These are phyloP conservation scores for Brachionus paranguensis DNA, from an alignment of 1,140 invertebrate species.

Conservation along the genomic window DNA sequence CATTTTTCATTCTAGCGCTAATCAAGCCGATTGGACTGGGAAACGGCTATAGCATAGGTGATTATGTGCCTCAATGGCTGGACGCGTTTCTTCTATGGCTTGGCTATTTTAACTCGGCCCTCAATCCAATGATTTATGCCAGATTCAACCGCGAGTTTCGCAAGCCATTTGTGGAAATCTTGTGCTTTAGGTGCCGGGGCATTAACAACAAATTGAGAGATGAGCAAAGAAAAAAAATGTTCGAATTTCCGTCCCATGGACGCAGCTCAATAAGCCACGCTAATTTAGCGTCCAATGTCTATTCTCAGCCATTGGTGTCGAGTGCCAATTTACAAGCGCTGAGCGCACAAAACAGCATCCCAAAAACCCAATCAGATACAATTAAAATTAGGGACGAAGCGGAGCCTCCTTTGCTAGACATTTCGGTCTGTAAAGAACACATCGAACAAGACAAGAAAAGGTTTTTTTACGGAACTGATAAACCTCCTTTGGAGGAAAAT, in stretches of 20 bases:
- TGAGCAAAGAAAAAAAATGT: conserved; percentile 26
- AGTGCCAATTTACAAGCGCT: not conserved
- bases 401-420: not conserved
- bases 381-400: not conserved
- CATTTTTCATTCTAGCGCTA: conserved; percentile 61
- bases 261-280: not conserved
- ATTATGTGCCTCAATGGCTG: conserved; percentile 51
- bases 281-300: not conserved
- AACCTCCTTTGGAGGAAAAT: not conserved
- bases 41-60: not conserved
- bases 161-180: conserved; percentile 58
- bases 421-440: not conserved
- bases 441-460: conserved; percentile 6
- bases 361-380: not conserved
- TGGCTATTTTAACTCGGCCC: conserved; percentile 57
- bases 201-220: conserved; percentile 47
- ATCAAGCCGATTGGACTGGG: conserved; percentile 52
- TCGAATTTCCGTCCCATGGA: not conserved
- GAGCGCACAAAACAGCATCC: not conserved
- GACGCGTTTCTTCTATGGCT: conserved; percentile 55
- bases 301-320: not conserved
- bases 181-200: conserved; percentile 56
- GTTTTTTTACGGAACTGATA: conserved; percentile 20
- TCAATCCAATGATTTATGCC: conserved; percentile 60
- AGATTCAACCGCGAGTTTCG: conserved; percentile 59